Evolutionary conservation across 2,797 vertebrate genomes (phyloP).

Genomic region (Erethizon dorsatum): DNA sequence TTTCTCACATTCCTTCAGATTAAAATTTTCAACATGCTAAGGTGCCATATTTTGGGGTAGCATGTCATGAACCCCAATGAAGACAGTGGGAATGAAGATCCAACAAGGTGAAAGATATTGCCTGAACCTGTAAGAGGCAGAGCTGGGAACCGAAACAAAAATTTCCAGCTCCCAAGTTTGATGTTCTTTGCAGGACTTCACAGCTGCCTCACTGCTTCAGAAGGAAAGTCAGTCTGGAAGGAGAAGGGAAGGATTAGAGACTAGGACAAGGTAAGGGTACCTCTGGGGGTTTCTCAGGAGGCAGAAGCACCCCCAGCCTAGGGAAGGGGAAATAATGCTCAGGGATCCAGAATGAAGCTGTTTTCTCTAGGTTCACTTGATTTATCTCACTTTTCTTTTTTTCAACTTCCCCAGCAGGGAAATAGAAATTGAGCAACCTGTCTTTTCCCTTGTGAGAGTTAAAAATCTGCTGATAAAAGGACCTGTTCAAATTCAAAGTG

Average conservation of each 20-base stretch:
- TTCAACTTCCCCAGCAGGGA: slow-evolving; percentile 12
- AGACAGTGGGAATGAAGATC: background rate
- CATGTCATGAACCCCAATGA: background rate
- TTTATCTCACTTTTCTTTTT: slow-evolving; percentile 48
- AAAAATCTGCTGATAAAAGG: slow-evolving; percentile 74
- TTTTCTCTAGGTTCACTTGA: slow-evolving; percentile 39
- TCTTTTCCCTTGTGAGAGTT: slow-evolving; percentile 65
- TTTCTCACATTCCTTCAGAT: background rate
- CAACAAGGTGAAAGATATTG: background rate
- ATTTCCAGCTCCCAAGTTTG: background rate
- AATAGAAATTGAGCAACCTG: slow-evolving; percentile 46
- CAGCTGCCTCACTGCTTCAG: background rate
- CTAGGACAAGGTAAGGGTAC: background rate
- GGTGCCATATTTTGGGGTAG: background rate
- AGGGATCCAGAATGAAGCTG: background rate
- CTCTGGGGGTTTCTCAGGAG: background rate
- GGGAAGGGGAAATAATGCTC: background rate
- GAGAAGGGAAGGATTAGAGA: background rate
- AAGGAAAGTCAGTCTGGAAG: background rate
- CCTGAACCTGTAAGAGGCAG: background rate
- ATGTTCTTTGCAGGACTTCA: background rate
- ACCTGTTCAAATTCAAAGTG: slow-evolving; percentile 60
- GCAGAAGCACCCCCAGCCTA: background rate
- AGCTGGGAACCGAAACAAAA: background rate
- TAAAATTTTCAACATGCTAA: background rate